These are phyloP conservation scores for Stomatorhinus walkeri DNA, from an alignment of 2,797 vertebrate species.

Conservation along the genomic window DNA sequence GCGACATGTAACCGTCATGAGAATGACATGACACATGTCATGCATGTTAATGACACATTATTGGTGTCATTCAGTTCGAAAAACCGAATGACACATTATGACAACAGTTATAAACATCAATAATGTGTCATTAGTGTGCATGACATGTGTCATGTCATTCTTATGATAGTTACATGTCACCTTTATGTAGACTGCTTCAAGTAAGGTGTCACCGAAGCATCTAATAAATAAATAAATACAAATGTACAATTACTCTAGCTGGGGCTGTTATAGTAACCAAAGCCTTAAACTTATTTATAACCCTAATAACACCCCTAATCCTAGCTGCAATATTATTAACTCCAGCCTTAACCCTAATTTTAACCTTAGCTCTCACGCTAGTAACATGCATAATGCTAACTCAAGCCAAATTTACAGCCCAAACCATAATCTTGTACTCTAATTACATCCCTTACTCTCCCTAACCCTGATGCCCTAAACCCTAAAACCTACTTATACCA, in stretches of 20 bases:
- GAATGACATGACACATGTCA: too few relatives aligned
- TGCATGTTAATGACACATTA: too few relatives aligned
- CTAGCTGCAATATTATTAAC: background rate
- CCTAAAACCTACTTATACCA: background rate
- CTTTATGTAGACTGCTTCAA: too few relatives aligned
- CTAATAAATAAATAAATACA: background rate
- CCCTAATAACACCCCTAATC: background rate
- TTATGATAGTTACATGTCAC: too few relatives aligned
- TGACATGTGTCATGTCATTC: too few relatives aligned
- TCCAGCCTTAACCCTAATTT: background rate
- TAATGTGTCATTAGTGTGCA: too few relatives aligned
- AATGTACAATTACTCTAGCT: background rate
- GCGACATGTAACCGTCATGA: too few relatives aligned
- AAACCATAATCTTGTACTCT: background rate
- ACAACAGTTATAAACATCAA: too few relatives aligned
- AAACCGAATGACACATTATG: too few relatives aligned
- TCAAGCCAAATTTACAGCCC: background rate
- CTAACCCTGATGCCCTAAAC: background rate
- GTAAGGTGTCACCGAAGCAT: too few relatives aligned
- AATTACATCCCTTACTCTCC: background rate
- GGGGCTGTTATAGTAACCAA: too few relatives aligned
- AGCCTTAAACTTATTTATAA: background rate
- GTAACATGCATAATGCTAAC: background rate
- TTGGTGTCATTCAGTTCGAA: too few relatives aligned
- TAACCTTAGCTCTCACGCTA: background rate